Evolutionary conservation across 1,140 invertebrate species (phyloP), one percentile per base, ranked within the genome.

Genomic region (Caenorhabditis briggsae): DNA sequence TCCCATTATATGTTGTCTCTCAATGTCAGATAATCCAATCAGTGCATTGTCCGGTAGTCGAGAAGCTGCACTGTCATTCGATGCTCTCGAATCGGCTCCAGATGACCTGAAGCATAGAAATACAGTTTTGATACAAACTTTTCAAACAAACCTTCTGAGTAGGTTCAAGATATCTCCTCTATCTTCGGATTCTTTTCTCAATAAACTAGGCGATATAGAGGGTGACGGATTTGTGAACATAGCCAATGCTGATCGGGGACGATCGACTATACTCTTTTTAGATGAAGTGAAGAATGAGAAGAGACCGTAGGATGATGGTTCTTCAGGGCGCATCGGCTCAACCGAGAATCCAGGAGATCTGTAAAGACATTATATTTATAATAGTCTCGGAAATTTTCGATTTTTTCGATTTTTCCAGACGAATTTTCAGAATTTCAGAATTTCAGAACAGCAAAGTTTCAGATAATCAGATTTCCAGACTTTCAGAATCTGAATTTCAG

Each of bases 21-120:
- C 88, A 16, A 64, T 61, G 2, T 88, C 83, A 16, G 86, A 85
- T 18, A 88, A 53, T 33, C 88, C 88, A 53, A 88, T 58, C 46
- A 88, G 43, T 25, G 88, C 88, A 53, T 78, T 84, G 25, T 88
- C 86, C 7, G 88, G 88, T 3, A 88, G 50, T 18, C 59, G 65
- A 82, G 84, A 78, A 50, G 46, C 25, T 2, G 88, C 43, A 65
- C 84, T 86, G 14, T 88, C 88, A 25, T 55, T 88, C 23, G 85
- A 87, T n/a, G 78, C 53, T 41, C 86, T 83, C 0, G 86, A 88
- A n/a, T 88, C 88, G 8, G 83, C 86, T 53, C 83, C 84, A 6
- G 87, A 88, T 23, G 87, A 86, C 55, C 86, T 82, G 18, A 78
- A 78, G 23, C 8, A 3, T 8, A 50, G 14, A 16, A 55, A n/a